Percentiles rank a stretch among this genome's conserved stretches.
These are phyloP conservation scores for Schrankia costaestrigalis DNA, from an alignment of 2,888 invertebrate species.

Conservation along the genomic window DNA sequence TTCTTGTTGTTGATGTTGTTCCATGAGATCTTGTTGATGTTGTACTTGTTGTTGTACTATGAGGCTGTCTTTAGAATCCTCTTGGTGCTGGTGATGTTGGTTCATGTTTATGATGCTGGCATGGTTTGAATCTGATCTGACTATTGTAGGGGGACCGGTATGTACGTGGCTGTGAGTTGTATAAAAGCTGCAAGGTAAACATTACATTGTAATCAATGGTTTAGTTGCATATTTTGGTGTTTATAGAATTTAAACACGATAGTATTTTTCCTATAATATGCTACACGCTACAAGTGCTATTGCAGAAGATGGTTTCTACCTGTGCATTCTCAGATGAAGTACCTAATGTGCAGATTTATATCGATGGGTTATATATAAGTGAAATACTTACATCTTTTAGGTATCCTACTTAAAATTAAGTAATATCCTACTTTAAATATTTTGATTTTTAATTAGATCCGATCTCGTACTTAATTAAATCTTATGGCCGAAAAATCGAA, in stretches of 20 bases:
- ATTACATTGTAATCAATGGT: background rate
- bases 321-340: too few relatives aligned
- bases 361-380: background rate
- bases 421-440: too few relatives aligned
- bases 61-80: conserved; percentile 76
- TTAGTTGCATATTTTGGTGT: too few relatives aligned
- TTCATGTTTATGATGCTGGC: conserved; percentile 69
- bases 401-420: too few relatives aligned
- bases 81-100: conserved; percentile 64
- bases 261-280: too few relatives aligned
- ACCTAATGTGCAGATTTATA: background rate
- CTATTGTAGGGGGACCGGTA: conserved; percentile 69
- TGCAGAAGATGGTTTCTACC: too few relatives aligned
- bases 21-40: conserved; percentile 73
- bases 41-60: conserved; percentile 73
- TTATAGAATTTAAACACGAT: too few relatives aligned
- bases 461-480: too few relatives aligned
- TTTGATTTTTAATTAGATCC: too few relatives aligned
- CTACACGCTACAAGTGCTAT: too few relatives aligned
- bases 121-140: conserved; percentile 70
- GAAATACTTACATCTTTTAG: too few relatives aligned
- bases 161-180: conserved; percentile 71
- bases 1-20: conserved; percentile 72
- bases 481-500: too few relatives aligned
- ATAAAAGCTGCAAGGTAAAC: conserved; percentile 65